phyloP scores from a whole-genome alignment of 2,113 vertebrate genomes.

The Rhea americana region DNA sequence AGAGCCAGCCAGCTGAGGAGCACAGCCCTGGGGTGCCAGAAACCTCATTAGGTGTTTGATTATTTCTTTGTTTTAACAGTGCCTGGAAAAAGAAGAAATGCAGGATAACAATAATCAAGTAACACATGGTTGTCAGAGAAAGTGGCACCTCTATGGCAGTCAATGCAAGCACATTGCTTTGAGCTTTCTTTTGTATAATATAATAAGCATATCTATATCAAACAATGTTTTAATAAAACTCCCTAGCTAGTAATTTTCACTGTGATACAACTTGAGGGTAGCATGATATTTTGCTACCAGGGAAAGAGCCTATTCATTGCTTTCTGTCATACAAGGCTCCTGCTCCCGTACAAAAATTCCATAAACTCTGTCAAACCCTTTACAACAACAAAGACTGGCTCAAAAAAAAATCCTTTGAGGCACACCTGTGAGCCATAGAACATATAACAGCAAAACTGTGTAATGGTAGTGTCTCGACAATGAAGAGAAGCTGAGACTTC shows the following conservation, averaged over 20 bases:
- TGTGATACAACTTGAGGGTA: constrained; percentile 33
- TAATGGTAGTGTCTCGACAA: neutral
- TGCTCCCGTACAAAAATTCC: constrained; percentile 26
- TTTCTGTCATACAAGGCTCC: constrained; percentile 14
- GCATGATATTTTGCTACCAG: constrained; percentile 22
- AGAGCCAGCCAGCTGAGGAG: neutral
- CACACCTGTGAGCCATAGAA: neutral
- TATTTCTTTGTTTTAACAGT: constrained; percentile 16
- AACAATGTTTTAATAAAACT: constrained; percentile 62
- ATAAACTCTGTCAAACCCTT: constrained; percentile 15
- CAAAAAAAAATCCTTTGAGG: neutral
- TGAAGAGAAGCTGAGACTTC: neutral
- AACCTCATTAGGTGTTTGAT: constrained; percentile 26
- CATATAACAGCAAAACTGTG: neutral
- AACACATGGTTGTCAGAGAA: constrained; percentile 48
- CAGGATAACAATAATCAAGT: constrained; percentile 41
- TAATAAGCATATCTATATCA: constrained; percentile 27
- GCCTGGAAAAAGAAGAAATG: constrained; percentile 63
- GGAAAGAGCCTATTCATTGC: constrained; percentile 41
- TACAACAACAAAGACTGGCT: neutral
- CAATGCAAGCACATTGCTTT: neutral
- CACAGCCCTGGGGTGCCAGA: neutral
- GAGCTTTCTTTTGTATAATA: constrained; percentile 11
- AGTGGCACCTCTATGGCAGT: constrained; percentile 43
- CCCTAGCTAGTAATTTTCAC: constrained; percentile 60